Conservation (phyloP, 2,113 vertebrate species). For the Pterophyllum scalare region DNA sequence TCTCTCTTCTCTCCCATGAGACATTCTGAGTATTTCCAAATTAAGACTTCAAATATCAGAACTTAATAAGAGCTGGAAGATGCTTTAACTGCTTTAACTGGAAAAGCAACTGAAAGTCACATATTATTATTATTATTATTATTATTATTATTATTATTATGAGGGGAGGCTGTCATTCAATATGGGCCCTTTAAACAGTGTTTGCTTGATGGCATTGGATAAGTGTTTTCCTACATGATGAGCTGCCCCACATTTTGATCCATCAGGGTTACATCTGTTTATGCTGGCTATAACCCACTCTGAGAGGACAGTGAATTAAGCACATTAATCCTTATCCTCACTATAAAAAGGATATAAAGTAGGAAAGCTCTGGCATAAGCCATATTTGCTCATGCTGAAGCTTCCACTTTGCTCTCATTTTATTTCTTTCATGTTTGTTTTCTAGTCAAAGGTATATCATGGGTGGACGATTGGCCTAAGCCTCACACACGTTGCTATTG, state of each 20-base stretch:
- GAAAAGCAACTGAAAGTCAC: not conserved
- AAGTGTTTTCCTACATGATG: constrained; percentile 56
- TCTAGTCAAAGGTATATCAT: constrained; percentile 25
- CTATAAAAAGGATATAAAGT: constrained; percentile 51
- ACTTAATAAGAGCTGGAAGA: not conserved
- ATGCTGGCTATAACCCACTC: constrained; percentile 54
- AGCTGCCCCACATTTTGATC: constrained; percentile 71
- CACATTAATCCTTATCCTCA: constrained; percentile 66
- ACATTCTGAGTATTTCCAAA: constrained; percentile 37
- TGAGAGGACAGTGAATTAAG: constrained; percentile 63
- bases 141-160: not conserved
- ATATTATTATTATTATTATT: not conserved
- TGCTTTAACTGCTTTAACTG: constrained; percentile 9
- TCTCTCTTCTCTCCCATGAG: constrained; percentile 27
- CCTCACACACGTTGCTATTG: constrained; percentile 41
- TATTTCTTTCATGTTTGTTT: constrained; percentile 21
- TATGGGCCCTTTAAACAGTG: not conserved
- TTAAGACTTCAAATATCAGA: constrained; percentile 35
- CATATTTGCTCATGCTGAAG: constrained; percentile 20
- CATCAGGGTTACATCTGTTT: constrained; percentile 66
- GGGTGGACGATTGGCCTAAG: constrained; percentile 36
- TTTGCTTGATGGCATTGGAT: constrained; percentile 30
- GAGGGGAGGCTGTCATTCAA: not conserved
- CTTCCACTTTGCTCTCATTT: constrained; percentile 25
- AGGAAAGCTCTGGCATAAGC: constrained; percentile 45